Evolutionary conservation across 2,888 invertebrate species (phyloP).

Genomic region (Lypha dubia): DNA sequence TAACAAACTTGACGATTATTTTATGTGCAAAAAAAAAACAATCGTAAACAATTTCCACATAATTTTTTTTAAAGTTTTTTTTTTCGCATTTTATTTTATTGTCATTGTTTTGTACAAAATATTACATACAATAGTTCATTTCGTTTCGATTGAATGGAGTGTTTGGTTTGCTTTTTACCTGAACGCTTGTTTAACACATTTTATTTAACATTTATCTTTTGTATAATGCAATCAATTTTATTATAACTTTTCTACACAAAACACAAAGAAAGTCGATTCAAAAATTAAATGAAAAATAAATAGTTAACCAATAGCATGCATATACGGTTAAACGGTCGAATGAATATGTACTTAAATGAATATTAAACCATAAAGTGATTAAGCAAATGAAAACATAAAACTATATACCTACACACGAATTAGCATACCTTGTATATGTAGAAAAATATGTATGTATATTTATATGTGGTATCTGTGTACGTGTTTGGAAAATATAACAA

Average conservation of each 20-base stretch:
- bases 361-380: not conserved
- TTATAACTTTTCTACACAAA: not conserved
- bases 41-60: not conserved
- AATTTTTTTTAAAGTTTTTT: not conserved
- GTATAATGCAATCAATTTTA: not conserved
- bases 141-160: not conserved
- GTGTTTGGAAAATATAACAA: too few relatives aligned
- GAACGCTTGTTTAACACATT: not conserved
- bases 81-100: not conserved
- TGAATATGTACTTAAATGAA: not conserved
- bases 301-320: not conserved
- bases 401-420: not conserved
- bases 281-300: not conserved
- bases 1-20: slow-evolving; percentile 63
- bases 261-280: not conserved
- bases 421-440: not conserved
- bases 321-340: not conserved
- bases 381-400: too few relatives aligned
- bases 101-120: not conserved
- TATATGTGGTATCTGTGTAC: not conserved
- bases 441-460: not conserved
- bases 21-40: not conserved
- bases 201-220: not conserved
- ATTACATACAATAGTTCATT: not conserved
- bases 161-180: not conserved